These are phyloP conservation scores for Callithrix jacchus DNA, from an alignment of 2,113 vertebrate species.

Conservation along the genomic window DNA sequence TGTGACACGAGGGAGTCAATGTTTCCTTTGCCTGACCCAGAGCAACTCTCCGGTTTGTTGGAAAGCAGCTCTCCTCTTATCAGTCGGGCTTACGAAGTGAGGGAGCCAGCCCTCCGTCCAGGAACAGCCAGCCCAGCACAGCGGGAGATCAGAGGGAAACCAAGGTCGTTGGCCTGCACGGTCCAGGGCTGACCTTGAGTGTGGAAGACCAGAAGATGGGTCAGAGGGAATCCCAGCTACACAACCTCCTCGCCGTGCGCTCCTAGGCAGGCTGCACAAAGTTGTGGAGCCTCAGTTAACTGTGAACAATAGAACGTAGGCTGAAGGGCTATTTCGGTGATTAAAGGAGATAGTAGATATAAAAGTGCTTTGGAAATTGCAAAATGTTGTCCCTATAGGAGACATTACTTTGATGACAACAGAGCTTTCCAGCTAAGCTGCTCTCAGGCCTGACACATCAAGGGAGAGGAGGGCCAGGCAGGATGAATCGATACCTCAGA, in stretches of 20 bases:
- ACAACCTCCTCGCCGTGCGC: background rate
- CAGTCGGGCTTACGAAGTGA: background rate
- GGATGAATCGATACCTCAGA: background rate
- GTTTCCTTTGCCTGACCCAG: background rate
- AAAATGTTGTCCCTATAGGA: background rate
- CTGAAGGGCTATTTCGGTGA: background rate
- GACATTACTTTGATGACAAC: background rate
- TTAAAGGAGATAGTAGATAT: background rate
- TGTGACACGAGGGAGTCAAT: background rate
- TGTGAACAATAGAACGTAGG: rapidly evolving
- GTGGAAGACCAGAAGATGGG: background rate
- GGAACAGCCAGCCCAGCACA: background rate
- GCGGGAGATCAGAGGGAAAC: background rate
- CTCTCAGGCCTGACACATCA: background rate
- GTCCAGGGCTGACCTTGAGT: background rate
- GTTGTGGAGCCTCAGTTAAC: background rate
- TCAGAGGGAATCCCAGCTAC: background rate
- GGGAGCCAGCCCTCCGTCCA: background rate
- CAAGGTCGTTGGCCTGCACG: background rate
- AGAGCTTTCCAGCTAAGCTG: background rate
- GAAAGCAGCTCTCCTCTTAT: background rate
- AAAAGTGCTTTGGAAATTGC: background rate
- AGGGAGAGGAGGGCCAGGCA: background rate
- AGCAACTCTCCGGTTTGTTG: background rate
- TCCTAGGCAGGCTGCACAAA: background rate